Percentiles rank a stretch among this genome's conserved stretches.
Conservation (phyloP, 2,888 invertebrate genomes). For the Drosophila merina region DNA sequence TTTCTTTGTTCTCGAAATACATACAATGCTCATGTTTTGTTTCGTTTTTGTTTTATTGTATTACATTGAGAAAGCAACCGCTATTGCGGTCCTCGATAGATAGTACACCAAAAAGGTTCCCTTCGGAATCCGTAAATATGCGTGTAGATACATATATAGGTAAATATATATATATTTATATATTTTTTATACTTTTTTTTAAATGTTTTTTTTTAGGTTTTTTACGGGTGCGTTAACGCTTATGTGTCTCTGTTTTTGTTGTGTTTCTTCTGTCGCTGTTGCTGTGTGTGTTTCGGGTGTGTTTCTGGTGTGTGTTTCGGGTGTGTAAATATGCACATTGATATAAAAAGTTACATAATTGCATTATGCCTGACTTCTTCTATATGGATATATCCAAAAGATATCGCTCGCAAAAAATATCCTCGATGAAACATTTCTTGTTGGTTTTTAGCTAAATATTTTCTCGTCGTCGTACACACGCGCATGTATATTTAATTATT, state of each 20-base stretch:
- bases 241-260: slow-evolving; percentile 11
- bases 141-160: slow-evolving; percentile 42
- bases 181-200: slow-evolving; percentile 9
- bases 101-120: slow-evolving; percentile 8
- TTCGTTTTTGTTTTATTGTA: slow-evolving; percentile 19
- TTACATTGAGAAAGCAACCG: slow-evolving; percentile 24
- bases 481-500: slow-evolving; percentile 24
- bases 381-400: slow-evolving; percentile 46
- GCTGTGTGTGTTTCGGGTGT: background rate
- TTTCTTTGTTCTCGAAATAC: slow-evolving; percentile 45
- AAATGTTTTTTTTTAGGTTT: slow-evolving; percentile 6
- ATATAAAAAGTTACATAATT: slow-evolving; percentile 67
- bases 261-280: background rate
- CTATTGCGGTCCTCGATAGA: slow-evolving; percentile 10
- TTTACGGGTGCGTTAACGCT: slow-evolving; percentile 17
- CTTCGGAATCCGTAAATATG: slow-evolving; percentile 32
- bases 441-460: slow-evolving; percentile 40
- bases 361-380: slow-evolving; percentile 52
- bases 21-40: slow-evolving; percentile 30
- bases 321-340: slow-evolving; percentile 41
- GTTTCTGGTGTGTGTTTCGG: too few relatives aligned
- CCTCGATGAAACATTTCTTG: slow-evolving; percentile 33
- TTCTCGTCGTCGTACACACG: slow-evolving; percentile 39
- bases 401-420: slow-evolving; percentile 22
- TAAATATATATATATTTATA: slow-evolving; percentile 21